Evolutionary conservation across 1,140 invertebrate species (phyloP), one percentile per base, ranked within the genome.

Genomic region (Drosophila lini): DNA sequence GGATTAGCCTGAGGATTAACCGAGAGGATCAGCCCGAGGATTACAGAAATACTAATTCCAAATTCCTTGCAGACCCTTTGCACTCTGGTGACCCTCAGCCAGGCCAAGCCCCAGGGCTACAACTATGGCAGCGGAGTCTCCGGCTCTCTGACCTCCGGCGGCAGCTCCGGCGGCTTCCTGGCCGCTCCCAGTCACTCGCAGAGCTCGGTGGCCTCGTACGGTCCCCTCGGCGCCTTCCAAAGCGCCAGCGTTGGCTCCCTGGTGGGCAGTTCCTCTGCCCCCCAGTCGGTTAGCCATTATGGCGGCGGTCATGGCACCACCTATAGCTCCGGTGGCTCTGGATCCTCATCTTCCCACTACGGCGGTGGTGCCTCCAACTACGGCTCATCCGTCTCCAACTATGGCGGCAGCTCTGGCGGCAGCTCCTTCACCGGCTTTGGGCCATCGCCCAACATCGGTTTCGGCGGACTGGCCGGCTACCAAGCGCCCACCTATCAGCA

Each of bases 101-200:
- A 76, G 32, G 85, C 80, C 74, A 91, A 91, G 67, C 90, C 90
- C 2, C 90, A 91, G 68, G 88, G 88, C 48, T 91, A 91, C 48
- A 91, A 90, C 63, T 91, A 91, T 56, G 82, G 74, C 61, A 90
- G 69, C 67, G 90, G 90, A 10, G 52, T 91, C 32, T 91, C 90
- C 0, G 84, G 89, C 13, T 60, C 78, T 1, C 25, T 78, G 16
- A 73, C 61, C 9, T 38, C 48, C n/a, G 5, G 42, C 28, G 44
- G 64, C 16, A 56, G 52, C 25, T 56, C 55, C 9, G 40, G 64
- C 25, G 40, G 70, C 25, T 80, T 78, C 40, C 28, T 90, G 9
- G 45, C 36, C n/a, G 80, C 70, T 4, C 78, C 79, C 25, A 83
- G 77, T 32, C 74, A 77, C 48, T 50, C 65, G 0, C 81, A 84